These are phyloP conservation scores for Phoeniculus purpureus DNA, from an alignment of 2,797 vertebrate species.

Conservation along the genomic window DNA sequence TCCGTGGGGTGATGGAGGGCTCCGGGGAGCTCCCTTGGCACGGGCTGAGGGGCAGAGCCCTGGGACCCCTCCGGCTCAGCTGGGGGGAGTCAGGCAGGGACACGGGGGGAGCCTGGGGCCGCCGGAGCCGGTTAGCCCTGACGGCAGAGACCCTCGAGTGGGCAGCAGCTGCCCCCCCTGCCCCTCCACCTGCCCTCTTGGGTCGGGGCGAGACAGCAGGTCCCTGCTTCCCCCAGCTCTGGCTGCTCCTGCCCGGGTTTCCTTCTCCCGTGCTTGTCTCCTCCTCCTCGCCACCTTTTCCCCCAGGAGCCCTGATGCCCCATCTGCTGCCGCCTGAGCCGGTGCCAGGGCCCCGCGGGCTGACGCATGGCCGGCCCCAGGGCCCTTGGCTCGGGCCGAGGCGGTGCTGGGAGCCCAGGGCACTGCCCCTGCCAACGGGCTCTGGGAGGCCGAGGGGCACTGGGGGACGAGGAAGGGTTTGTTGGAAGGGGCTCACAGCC, in stretches of 20 bases:
- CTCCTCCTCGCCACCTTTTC: background rate
- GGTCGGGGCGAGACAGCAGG: too few relatives aligned
- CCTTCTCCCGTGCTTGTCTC: background rate
- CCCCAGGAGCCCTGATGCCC: background rate
- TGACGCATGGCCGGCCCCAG: rapidly evolving
- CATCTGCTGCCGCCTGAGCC: background rate
- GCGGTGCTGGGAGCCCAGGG: background rate
- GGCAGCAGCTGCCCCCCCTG: too few relatives aligned
- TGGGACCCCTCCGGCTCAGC: background rate
- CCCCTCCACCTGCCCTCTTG: background rate
- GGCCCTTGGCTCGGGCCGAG: rapidly evolving
- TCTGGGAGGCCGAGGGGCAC: background rate
- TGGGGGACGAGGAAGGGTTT: background rate
- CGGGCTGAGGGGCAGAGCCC: background rate
- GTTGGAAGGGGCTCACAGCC: background rate
- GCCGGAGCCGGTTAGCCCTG: too few relatives aligned
- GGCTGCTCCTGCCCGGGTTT: rapidly evolving
- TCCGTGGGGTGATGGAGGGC: background rate
- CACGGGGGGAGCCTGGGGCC: background rate
- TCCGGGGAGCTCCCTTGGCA: background rate
- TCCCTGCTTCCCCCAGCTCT: rapidly evolving
- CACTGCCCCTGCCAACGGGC: background rate
- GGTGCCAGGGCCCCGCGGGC: rapidly evolving
- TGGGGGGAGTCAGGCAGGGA: background rate
- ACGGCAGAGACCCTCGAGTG: too few relatives aligned